Conservation (phyloP, 1,140 invertebrate species). For the Branchinecta lynchi region DNA sequence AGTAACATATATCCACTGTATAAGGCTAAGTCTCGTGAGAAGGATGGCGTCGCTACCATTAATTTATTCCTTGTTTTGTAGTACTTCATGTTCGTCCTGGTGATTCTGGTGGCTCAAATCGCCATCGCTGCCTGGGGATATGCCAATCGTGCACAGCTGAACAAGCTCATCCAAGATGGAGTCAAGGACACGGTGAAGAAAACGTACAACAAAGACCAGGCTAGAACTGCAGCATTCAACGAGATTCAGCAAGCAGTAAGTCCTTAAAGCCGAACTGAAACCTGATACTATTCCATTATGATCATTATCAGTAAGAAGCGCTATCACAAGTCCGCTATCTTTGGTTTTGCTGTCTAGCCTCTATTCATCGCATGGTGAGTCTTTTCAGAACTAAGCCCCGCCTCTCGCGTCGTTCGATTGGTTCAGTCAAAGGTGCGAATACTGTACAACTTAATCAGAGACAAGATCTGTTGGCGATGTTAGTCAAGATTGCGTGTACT, state of each 20-base stretch:
- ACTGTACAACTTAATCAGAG: no score
- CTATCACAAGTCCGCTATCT: background rate
- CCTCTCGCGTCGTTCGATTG: no score
- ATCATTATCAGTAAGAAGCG: background rate
- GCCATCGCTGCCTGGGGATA: constrained; percentile 55
- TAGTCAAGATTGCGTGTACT: no score
- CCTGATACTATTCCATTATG: no score
- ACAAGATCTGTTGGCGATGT: no score
- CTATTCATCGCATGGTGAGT: background rate
- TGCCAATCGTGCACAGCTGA: constrained; percentile 45
- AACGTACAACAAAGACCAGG: constrained; percentile 43
- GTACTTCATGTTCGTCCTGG: constrained; percentile 54
- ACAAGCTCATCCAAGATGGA: constrained; percentile 42
- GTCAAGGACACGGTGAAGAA: constrained; percentile 48
- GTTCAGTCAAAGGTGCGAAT: no score
- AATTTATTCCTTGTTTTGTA: constrained; percentile 31
- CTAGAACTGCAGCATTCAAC: constrained; percentile 47
- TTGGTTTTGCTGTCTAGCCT: background rate
- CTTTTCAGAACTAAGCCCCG: no score
- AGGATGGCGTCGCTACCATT: no score
- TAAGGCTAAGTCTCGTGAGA: no score
- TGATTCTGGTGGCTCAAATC: constrained; percentile 61
- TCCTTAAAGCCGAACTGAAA: constrained; percentile 16
- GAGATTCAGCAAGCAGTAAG: constrained; percentile 46
- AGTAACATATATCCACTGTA: no score